Conservation (phyloP, 2,113 vertebrate species). For the Piaya cayana region DNA sequence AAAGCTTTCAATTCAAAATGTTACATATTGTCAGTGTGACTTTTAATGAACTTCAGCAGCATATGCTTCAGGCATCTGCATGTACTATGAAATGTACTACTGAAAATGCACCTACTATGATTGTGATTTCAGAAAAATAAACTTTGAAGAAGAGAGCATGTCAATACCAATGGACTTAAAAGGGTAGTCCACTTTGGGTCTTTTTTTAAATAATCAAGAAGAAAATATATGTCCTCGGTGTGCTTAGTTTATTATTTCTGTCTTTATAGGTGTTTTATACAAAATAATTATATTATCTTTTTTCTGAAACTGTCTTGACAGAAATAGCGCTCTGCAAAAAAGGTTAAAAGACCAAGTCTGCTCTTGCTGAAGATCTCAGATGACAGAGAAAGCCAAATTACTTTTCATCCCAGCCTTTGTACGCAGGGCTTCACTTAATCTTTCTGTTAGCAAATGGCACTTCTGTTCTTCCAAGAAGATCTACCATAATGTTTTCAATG, state of each 20-base stretch:
- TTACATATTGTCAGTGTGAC: background rate
- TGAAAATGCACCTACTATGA: background rate
- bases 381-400: background rate
- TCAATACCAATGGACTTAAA: background rate
- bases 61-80: background rate
- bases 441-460: background rate
- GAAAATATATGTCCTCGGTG: background rate
- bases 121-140: background rate
- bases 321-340: background rate
- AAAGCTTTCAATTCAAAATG: background rate
- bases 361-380: background rate
- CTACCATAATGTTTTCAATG: background rate
- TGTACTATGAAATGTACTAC: background rate
- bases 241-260: background rate
- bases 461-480: background rate
- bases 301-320: background rate
- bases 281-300: background rate
- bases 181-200: rapidly evolving
- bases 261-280: background rate
- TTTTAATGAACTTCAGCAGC: background rate
- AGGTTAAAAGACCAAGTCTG: background rate
- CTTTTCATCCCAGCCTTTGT: background rate
- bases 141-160: background rate
- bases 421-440: background rate
- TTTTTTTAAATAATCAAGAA: background rate